These are phyloP conservation scores for Palloptera scutellata DNA, from an alignment of 2,888 invertebrate genomes.

Conservation along the genomic window DNA sequence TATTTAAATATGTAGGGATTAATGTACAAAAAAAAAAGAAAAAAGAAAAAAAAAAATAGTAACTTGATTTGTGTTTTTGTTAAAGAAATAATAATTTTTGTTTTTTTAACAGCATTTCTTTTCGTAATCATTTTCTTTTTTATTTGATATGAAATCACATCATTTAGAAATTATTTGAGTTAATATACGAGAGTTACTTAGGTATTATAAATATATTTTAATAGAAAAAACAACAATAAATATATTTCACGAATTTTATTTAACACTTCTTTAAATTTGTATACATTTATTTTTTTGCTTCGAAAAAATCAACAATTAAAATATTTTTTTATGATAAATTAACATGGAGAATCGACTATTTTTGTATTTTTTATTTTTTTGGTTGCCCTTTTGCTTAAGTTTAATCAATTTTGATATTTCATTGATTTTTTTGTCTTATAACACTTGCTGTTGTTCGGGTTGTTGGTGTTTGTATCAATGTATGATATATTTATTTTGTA, in stretches of 20 bases:
- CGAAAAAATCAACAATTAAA: slow-evolving; percentile 27
- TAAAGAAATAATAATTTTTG: too few relatives aligned
- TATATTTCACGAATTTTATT: background rate
- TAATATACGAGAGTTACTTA: too few relatives aligned
- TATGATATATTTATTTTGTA: slow-evolving; percentile 17
- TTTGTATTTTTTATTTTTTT: slow-evolving; percentile 31
- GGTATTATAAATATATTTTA: too few relatives aligned
- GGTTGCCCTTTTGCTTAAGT: background rate
- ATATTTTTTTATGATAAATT: slow-evolving; percentile 18
- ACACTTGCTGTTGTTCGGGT: slow-evolving; percentile 32
- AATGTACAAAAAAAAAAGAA: too few relatives aligned
- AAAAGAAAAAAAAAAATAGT: too few relatives aligned
- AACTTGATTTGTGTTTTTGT: too few relatives aligned
- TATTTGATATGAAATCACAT: too few relatives aligned
- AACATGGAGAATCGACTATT: slow-evolving; percentile 44
- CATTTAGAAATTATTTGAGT: too few relatives aligned
- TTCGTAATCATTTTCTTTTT: too few relatives aligned
- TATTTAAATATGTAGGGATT: too few relatives aligned
- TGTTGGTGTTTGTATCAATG: slow-evolving; percentile 22
- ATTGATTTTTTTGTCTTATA: slow-evolving; percentile 27
- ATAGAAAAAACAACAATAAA: too few relatives aligned
- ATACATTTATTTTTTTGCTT: slow-evolving; percentile 4
- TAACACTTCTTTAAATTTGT: background rate
- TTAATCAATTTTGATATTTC: slow-evolving; percentile 13
- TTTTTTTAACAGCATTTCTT: too few relatives aligned